Evolutionary conservation across 1,140 invertebrate species (phyloP).

Genomic region (Hermetia illucens): DNA sequence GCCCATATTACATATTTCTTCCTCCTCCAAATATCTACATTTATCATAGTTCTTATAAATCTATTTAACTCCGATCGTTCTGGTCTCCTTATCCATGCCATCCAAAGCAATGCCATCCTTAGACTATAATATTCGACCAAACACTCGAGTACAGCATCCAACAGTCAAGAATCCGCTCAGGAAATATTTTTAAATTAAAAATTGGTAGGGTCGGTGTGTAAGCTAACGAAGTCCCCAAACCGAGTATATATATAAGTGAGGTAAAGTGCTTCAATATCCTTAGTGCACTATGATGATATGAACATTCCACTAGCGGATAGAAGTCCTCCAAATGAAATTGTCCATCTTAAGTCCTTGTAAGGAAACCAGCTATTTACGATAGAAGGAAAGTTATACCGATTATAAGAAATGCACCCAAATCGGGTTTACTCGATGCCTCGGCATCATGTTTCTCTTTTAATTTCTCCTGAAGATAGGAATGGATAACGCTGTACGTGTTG

Average conservation of each 20-base stretch:
- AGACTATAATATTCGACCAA: constrained; percentile 50
- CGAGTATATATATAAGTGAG: constrained; percentile 80
- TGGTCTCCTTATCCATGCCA: constrained; percentile 41
- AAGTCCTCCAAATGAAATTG: constrained; percentile 67
- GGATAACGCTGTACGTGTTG: too few relatives aligned
- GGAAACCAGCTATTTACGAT: constrained; percentile 74
- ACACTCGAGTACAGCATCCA: constrained; percentile 53
- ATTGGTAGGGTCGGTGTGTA: constrained; percentile 86
- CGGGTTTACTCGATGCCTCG: too few relatives aligned
- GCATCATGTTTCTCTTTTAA: too few relatives aligned
- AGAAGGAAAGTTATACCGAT: constrained; percentile 83
- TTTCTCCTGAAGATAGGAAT: too few relatives aligned
- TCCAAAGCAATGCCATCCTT: constrained; percentile 44
- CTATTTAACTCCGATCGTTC: constrained; percentile 19
- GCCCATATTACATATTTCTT: constrained; percentile 79
- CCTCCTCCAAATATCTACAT: constrained; percentile 70
- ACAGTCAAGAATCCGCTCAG: constrained; percentile 85
- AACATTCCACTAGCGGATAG: constrained; percentile 65
- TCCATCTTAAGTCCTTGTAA: constrained; percentile 71
- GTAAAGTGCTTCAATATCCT: constrained; percentile 55
- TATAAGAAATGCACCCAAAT: constrained; percentile 71
- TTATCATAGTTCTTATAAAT: constrained; percentile 41
- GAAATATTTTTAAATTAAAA: constrained; percentile 68
- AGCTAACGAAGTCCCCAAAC: constrained; percentile 71
- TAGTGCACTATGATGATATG: constrained; percentile 59